phyloP scores from a whole-genome alignment of 1,140 invertebrate species.

The Drosophila saltans region DNA sequence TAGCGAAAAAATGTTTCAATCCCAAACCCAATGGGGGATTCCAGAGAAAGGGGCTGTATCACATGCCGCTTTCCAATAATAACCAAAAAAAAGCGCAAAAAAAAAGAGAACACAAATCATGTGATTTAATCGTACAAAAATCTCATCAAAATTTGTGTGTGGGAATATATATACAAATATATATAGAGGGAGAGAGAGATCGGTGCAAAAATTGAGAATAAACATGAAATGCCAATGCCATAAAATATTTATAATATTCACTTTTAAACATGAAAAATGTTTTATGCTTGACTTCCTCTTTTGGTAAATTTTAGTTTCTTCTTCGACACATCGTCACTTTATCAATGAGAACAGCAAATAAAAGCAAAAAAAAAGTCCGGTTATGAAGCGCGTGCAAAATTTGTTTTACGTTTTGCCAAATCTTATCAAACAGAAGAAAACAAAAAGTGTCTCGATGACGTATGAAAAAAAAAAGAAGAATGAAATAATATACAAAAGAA shows the following conservation, averaged over 20 bases:
- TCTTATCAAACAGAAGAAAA: slow-evolving; percentile 19
- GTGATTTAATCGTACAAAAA: slow-evolving; percentile 1
- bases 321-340: slow-evolving; percentile 40
- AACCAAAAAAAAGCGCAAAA: no score
- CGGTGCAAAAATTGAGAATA: not conserved
- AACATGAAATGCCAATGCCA: not conserved
- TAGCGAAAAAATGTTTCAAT: not conserved
- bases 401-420: slow-evolving; percentile 28
- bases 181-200: not conserved
- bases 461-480: slow-evolving; percentile 31
- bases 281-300: slow-evolving; percentile 67
- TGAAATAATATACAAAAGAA: not conserved
- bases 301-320: slow-evolving; percentile 1
- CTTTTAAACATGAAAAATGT: slow-evolving; percentile 41
- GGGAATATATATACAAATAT: not conserved
- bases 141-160: not conserved
- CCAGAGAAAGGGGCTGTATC: not conserved
- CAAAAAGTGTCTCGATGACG: slow-evolving; percentile 56
- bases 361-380: slow-evolving; percentile 13
- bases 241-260: slow-evolving; percentile 17
- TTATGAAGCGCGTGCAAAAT: slow-evolving; percentile 58
- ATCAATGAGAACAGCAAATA: slow-evolving; percentile 49
- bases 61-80: slow-evolving; percentile 3
- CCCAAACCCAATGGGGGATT: not conserved
- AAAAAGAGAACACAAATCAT: not conserved